Evolutionary conservation across 2,888 invertebrate genomes (phyloP), one percentile per base, ranked within the genome.

Genomic region (Orchestes rusci): DNA sequence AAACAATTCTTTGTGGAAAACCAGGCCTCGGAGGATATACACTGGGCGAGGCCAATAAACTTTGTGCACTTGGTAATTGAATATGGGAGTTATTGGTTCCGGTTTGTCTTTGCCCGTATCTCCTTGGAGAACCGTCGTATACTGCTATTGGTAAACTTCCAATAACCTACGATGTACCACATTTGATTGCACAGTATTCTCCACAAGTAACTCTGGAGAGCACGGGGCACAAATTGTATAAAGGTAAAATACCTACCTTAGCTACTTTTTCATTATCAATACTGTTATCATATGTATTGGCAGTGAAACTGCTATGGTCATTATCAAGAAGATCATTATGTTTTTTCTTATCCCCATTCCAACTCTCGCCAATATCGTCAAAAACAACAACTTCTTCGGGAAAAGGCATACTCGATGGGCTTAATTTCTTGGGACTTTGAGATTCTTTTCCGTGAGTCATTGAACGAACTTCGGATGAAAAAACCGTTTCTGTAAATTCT

Each of bases 81-180:
- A 73, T 69, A 65, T 74, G 73, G 39, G 65, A 60, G 57, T 61
- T 64, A 55, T 62, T 66, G 49, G 59, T 62, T 53, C 65, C 68
- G 50, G 64, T 62, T 56, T 66, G 67, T 17, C 79, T 74, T 56
- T 66, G 67, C 17, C 79, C 73, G 5, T 23, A 23, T 10, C 23
- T 23, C 55, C 90, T 73, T 12, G 92, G 92, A 30, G 91, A 92
- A 12, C 89, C 91, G 57, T 92, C 90, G 64, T 93, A 93, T 62
- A 92, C 89, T 15, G 92, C 90, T 57, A 93, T 92, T n/a, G 91
- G 91, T 58, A 89, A 72, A 67, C 80, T 84, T 34, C 87, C 88
- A 59, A 88, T 87, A 30, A 86, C 79, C 48, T 48, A 27, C 29
- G 36, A 27, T n/a, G n/a, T n/a, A n/a, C n/a, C n/a, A n/a, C n/a